Evolutionary conservation across 2,113 vertebrate species (phyloP).

Genomic region (Entelurus aequoreus): DNA sequence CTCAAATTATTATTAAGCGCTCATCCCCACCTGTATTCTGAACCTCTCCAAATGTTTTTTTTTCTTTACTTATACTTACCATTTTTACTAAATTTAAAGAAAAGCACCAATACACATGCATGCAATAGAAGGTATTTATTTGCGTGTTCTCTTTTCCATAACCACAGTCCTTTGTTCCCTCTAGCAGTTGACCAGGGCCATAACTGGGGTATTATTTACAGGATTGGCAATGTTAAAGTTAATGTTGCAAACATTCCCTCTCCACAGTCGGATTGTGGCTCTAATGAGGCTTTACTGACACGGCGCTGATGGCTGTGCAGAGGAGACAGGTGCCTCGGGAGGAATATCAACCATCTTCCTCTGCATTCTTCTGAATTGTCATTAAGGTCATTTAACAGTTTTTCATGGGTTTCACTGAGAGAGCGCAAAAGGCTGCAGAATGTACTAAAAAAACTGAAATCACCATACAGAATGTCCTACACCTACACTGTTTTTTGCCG

Average conservation of each 20-base stretch:
- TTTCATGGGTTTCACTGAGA: conserved; percentile 30
- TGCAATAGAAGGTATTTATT: conserved; percentile 9
- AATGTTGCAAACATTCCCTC: conserved; percentile 80
- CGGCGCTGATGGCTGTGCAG: conserved; percentile 70
- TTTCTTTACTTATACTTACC: too few relatives aligned
- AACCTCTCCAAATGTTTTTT: too few relatives aligned
- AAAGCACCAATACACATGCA: neutral
- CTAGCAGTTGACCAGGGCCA: conserved; percentile 62
- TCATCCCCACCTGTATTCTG: too few relatives aligned
- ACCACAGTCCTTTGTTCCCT: conserved; percentile 10
- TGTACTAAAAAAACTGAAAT: conserved; percentile 35
- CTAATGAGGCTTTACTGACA: conserved; percentile 85
- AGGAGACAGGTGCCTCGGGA: conserved; percentile 48
- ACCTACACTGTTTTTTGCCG: neutral
- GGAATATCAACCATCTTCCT: conserved; percentile 61
- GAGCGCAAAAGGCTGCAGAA: conserved; percentile 28
- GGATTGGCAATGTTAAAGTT: conserved; percentile 79
- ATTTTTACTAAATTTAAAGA: too few relatives aligned
- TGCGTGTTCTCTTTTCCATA: neutral
- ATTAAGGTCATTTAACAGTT: conserved; percentile 51
- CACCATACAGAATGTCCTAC: conserved; percentile 22
- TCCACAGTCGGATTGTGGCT: conserved; percentile 74
- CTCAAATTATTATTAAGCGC: too few relatives aligned
- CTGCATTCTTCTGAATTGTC: conserved; percentile 50
- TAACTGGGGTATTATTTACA: conserved; percentile 82